Conservation (phyloP, 1,140 invertebrate genomes). For the Teleogryllus occipitalis region DNA sequence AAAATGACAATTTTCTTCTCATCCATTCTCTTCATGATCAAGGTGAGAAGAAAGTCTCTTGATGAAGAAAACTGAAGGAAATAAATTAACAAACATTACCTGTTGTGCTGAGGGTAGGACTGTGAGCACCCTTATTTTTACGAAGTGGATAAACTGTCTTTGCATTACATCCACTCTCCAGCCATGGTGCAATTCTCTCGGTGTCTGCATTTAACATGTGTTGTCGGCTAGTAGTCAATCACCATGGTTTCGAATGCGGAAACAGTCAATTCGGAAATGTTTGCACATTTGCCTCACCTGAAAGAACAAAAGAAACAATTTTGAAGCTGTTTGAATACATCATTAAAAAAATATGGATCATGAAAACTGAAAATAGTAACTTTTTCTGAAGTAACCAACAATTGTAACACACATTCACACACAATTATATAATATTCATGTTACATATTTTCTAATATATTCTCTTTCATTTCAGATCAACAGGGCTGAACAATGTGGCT, state of each 20-base stretch:
- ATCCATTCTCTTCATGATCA: too few relatives aligned
- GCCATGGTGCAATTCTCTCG: neutral
- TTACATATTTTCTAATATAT: neutral
- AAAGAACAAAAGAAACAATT: conserved; percentile 27
- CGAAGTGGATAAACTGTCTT: neutral
- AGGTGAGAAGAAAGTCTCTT: too few relatives aligned
- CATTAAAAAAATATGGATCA: neutral
- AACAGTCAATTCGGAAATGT: conserved; percentile 68
- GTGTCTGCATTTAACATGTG: conserved; percentile 26
- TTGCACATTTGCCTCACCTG: conserved; percentile 69
- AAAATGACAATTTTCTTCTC: too few relatives aligned
- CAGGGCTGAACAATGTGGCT: neutral
- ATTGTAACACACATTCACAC: neutral
- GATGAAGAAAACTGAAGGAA: too few relatives aligned
- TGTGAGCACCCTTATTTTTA: neutral
- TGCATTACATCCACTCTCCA: neutral
- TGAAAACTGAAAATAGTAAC: neutral
- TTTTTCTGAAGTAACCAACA: neutral
- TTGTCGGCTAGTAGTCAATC: conserved; percentile 60
- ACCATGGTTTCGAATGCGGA: conserved; percentile 50
- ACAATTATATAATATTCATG: neutral
- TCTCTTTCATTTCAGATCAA: neutral
- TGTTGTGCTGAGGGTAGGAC: neutral
- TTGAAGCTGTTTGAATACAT: neutral
- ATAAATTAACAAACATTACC: neutral